Conservation (phyloP, 2,888 invertebrate genomes). For the Tinea semifulvella region DNA sequence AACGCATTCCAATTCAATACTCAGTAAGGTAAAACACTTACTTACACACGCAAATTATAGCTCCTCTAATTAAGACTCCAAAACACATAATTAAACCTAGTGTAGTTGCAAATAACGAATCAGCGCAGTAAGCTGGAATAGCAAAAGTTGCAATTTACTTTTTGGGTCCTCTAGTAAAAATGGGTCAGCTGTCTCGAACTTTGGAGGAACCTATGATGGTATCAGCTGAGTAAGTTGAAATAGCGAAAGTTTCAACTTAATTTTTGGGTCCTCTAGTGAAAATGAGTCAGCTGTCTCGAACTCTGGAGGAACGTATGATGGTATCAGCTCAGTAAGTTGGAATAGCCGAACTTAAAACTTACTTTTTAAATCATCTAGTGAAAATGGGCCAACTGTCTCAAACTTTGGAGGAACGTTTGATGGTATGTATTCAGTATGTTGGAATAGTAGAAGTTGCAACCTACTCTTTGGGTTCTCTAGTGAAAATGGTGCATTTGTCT, state of each 20-base stretch:
- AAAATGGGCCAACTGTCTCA: slow-evolving; percentile 88
- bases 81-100: no score
- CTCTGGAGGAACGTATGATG: slow-evolving; percentile 82
- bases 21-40: no score
- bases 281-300: slow-evolving; percentile 90
- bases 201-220: slow-evolving; percentile 78
- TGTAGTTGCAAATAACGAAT: no score
- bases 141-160: no score
- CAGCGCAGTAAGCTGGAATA: no score
- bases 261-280: slow-evolving; percentile 82
- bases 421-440: slow-evolving; percentile 72
- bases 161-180: slow-evolving; percentile 84
- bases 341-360: no score
- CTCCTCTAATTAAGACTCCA: no score
- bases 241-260: slow-evolving; percentile 88
- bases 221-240: slow-evolving; percentile 80
- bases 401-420: slow-evolving; percentile 84
- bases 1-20: no score
- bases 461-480: slow-evolving; percentile 82
- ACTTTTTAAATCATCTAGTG: slow-evolving; percentile 84
- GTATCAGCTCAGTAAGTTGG: slow-evolving; percentile 70
- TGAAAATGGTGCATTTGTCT: no score
- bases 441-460: no score
- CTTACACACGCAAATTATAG: no score
- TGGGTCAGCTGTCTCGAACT: slow-evolving; percentile 82